Evolutionary conservation across 2,797 vertebrate species (phyloP).

Genomic region (Hippocampus kuda): DNA sequence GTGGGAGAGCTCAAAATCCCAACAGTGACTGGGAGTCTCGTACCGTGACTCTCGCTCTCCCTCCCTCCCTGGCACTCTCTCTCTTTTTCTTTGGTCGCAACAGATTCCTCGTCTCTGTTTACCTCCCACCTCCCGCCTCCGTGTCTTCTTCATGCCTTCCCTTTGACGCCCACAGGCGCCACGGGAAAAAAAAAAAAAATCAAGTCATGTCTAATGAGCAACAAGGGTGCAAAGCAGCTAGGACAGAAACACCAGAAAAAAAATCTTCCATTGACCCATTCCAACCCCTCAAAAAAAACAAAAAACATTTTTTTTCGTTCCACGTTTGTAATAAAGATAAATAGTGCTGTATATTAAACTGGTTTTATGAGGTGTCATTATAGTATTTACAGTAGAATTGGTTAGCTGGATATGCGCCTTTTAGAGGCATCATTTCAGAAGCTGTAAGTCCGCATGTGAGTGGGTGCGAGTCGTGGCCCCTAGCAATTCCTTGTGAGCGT

Average conservation of each 20-base stretch:
- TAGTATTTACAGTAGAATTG: background rate
- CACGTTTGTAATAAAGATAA: background rate
- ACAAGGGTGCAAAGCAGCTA: slow-evolving; percentile 13
- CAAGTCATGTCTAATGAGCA: slow-evolving; percentile 26
- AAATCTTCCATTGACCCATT: background rate
- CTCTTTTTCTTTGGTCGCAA: slow-evolving; percentile 26
- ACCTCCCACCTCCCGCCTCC: slow-evolving; percentile 53
- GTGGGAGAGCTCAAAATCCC: slow-evolving; percentile 36
- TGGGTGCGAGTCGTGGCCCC: background rate
- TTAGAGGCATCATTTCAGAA: too few species aligned
- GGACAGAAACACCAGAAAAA: background rate
- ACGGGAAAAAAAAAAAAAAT: background rate
- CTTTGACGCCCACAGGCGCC: slow-evolving; percentile 62
- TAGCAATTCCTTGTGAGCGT: background rate
- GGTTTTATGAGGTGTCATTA: background rate
- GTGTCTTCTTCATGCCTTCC: slow-evolving; percentile 48
- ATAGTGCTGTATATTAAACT: background rate
- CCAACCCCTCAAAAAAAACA: too few species aligned
- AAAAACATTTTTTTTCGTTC: background rate
- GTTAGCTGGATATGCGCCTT: too few species aligned
- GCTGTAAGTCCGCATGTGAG: background rate
- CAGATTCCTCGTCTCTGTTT: slow-evolving; percentile 45
- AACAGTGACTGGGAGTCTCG: slow-evolving; percentile 56
- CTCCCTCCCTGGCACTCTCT: slow-evolving; percentile 12
- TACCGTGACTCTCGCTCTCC: slow-evolving; percentile 59